Base-by-base conservation (phyloP, 1,140 invertebrate species). In the Oppia nitens region DNA sequence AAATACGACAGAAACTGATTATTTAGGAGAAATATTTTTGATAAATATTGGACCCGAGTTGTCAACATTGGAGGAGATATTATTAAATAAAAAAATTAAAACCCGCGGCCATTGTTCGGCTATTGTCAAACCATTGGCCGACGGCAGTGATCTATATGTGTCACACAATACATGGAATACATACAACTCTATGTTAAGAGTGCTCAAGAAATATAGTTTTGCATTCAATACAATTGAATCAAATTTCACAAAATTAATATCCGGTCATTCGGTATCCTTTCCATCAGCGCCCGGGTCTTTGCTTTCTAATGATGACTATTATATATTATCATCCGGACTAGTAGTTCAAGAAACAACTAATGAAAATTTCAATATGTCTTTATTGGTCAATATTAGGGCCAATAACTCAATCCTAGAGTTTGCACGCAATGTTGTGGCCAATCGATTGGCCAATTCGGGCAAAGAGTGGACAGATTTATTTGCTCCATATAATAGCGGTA, bases 231-330 rank as follows among this genome's bases (percentile, higher is more conserved):
- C 59, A 24, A 59, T 23, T 54, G 23, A 47, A 14, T 2, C 4
- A 24, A n/a, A n/a, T n/a, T n/a, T n/a, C n/a, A n/a, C n/a, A n/a
- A n/a, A n/a, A n/a, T n/a, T n/a, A n/a, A 49, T 61, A 1, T 47
- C 55, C 20, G 60, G 45, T 3, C 24, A 40, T 17, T 50, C 26
- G 1, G 25, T 62, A 12, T 24, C 50, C 3, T 53, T 64, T 24
- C 50, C 51, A 0, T 57, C 63, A 24, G 65, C 65, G 45, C 59
- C 65, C 68, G 71, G 70, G 4, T 69, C 66, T 53, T 58, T 73
- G n/a, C 68, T 70, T 55, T 72, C 71, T 9, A 59, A 71, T 24
- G 71, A 73, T 65, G 71, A 72, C 55, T 73, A 72, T 61, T 73
- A 73, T 60, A 55, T 68, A 0, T 51, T 72, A 55, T 60, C 64